Evolutionary conservation across 2,113 vertebrate species (phyloP).

Genomic region (Myrmecobius fasciatus): DNA sequence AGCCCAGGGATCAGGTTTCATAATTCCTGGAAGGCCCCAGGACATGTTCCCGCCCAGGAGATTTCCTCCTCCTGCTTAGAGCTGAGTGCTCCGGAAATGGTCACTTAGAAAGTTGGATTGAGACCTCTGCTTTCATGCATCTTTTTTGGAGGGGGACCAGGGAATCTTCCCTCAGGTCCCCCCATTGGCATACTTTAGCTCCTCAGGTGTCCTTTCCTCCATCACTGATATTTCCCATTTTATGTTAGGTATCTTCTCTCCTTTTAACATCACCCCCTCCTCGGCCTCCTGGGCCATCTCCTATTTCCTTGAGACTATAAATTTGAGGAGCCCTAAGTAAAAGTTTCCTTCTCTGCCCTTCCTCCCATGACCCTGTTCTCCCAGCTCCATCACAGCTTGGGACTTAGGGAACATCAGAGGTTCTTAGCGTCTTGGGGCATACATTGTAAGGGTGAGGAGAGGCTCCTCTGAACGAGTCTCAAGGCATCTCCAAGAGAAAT

Average conservation of each 20-base stretch:
- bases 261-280: background rate
- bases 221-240: background rate
- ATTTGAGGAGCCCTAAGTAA: background rate
- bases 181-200: background rate
- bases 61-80: constrained; percentile 78
- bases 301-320: background rate
- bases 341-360: background rate
- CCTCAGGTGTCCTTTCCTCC: background rate
- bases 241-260: background rate
- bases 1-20: constrained; percentile 64
- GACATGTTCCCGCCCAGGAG: constrained; percentile 69
- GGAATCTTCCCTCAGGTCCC: background rate
- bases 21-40: constrained; percentile 80
- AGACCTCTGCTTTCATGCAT: constrained; percentile 9
- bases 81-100: constrained; percentile 72
- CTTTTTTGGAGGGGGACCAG: constrained; percentile 31
- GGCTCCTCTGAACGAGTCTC: background rate
- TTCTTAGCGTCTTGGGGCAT: background rate
- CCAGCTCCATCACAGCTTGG: background rate
- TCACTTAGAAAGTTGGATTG: constrained; percentile 55
- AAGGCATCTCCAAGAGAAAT: background rate
- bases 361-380: too few relatives aligned
- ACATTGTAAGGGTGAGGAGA: background rate
- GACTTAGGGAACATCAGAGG: background rate
- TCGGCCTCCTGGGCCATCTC: background rate